Evolutionary conservation across 2,888 invertebrate genomes (phyloP), one percentile per base, ranked within the genome.

Genomic region (Dexiosoma caninum): DNA sequence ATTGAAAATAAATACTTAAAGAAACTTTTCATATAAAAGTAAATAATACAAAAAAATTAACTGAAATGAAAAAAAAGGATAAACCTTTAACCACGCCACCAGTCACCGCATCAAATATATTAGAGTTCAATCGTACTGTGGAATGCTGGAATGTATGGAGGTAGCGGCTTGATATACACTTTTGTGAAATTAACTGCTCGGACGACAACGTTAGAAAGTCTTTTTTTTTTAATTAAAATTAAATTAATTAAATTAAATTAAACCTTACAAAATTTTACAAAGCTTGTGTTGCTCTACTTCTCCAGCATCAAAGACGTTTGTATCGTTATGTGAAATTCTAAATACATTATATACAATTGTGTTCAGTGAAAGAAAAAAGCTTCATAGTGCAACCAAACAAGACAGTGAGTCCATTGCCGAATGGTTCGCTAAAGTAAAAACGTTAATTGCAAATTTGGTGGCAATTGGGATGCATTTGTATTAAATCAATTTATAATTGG

Each of bases 151-250:
- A 27, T 5, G 27, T 27, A 5, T 27, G 57, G 59, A 55, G 57
- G 19, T 57, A 75, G 35, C 19, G 27, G 1, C 32, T 75, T 9
- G 57, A 76, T 27, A 67, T 75, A 21, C 57, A 57, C 10, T 55
- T 66, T 21, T 75, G 64, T 14, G 59, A 67, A 23, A 75, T 75
- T n/a, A 66, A 69, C n/a, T 76, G 67, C 30, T 32, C 16, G 7
- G 51, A 51, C 2, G 67, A 76, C 23, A 60, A 67, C 16, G 16
- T 60, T 14, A 76, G 19, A 60, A 69, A 46, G 9, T 66, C 64
- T 12, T 51, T 66, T 10, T 16, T 51, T 6, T 19, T 53, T n/a
- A 53, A 55, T 30, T 32, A 30, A 32, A 55, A 49, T 64, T 46
- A 44, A 12, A 32, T 7, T 62, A 55, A 40, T 32, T 30, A 32